phyloP scores from a whole-genome alignment of 2,113 vertebrate genomes.

The Brevimyrus niger region DNA sequence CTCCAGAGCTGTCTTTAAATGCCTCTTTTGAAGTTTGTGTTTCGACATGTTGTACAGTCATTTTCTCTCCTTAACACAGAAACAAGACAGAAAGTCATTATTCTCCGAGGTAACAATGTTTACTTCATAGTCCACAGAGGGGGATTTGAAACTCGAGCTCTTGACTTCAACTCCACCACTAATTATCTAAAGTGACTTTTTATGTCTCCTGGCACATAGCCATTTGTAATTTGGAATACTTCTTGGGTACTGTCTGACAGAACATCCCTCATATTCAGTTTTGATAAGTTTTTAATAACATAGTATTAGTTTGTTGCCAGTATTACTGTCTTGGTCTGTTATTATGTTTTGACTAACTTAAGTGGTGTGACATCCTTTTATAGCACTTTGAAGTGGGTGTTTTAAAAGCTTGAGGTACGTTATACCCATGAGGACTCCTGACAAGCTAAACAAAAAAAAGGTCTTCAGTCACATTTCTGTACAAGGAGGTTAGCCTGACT shows the following conservation, averaged over 20 bases:
- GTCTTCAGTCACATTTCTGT: not conserved
- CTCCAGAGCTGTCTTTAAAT: constrained; percentile 36
- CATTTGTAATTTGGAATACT: not conserved
- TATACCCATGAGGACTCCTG: not conserved
- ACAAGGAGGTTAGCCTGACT: not conserved
- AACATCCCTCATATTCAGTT: not conserved
- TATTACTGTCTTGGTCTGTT: not conserved
- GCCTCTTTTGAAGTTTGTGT: constrained; percentile 45
- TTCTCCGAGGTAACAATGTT: constrained; percentile 25
- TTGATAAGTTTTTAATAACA: not conserved
- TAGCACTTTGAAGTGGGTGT: not conserved
- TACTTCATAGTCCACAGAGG: constrained; percentile 34
- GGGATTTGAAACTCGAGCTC: not conserved
- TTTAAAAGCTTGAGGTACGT: not conserved
- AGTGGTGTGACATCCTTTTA: not conserved
- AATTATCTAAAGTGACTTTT: not conserved
- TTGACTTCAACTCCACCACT: not conserved
- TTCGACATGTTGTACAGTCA: constrained; percentile 38
- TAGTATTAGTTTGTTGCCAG: not conserved
- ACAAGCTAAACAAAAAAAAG: not conserved
- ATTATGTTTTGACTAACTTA: not conserved
- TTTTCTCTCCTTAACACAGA: constrained; percentile 30
- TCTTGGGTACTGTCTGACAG: not conserved
- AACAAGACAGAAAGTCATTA: constrained; percentile 44
- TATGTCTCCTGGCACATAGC: not conserved